Percentiles rank a stretch among this genome's conserved stretches.
phyloP scores from a whole-genome alignment of 2,797 vertebrate species.

The Sitta carolinensis region DNA sequence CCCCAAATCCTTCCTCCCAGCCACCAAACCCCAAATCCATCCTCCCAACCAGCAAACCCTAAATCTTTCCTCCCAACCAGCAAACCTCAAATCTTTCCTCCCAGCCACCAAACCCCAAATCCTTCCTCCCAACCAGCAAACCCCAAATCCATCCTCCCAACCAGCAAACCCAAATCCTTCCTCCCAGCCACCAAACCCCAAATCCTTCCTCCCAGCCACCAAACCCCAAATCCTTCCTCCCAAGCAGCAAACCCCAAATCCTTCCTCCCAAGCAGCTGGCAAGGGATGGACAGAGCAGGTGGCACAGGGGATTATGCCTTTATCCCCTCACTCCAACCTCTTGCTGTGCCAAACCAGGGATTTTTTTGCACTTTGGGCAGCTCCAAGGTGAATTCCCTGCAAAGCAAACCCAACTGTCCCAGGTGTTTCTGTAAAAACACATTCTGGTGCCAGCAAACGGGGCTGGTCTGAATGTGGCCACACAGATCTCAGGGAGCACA shows the following conservation, averaged over 20 bases:
- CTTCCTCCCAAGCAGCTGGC: background rate
- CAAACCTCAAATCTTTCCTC: background rate
- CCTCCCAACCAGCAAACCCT: background rate
- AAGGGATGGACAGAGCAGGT: accelerated
- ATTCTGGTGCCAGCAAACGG: background rate
- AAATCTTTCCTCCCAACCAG: background rate
- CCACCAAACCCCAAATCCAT: background rate
- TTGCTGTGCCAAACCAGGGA: background rate
- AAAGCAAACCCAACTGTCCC: background rate
- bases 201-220: no score
- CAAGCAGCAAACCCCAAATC: no score
- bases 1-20: background rate
- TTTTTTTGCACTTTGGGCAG: background rate
- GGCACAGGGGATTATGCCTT: background rate
- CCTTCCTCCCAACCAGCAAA: background rate
- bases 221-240: no score
- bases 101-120: background rate
- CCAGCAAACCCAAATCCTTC: no score
- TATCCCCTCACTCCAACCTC: background rate
- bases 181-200: background rate
- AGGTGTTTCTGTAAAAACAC: background rate
- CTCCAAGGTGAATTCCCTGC: background rate
- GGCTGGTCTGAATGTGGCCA: background rate
- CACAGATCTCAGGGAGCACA: background rate
- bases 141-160: no score